Base-by-base conservation (phyloP, 2,888 invertebrate genomes). In the Lumbricus terrestris region DNA sequence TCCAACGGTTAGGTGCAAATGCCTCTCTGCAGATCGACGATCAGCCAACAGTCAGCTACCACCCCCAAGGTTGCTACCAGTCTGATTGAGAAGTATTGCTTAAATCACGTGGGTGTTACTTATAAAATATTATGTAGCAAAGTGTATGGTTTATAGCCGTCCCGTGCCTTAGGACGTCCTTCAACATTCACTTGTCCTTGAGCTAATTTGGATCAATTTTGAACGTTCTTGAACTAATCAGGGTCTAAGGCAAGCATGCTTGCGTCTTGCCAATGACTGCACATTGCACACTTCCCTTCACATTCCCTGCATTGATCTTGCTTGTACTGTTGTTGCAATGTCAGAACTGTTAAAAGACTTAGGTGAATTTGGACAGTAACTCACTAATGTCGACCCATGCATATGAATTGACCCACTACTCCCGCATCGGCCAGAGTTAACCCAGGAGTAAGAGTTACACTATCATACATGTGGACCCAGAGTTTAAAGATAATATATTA, bases 1-100 rank as follows among this genome's bases (percentile, higher is more conserved):
- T 99, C 95, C 97, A 97, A 11, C 96, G 98, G 92, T 97, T 96
- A 90, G 98, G 98, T 18, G 97, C 98, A 90, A 97, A 98, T 93
- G 97, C 98, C 1, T 97, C 98, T 0, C 95, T 99, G 85, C 98
- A 98, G 95, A 96, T 99, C 23, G 99, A 99, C 94, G 97, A 98
- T 90, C 94, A 97, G 97, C 34, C 97, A 97, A 94, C 93, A 29
- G 92, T 93, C 88, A 96, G 97, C 0, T 96, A 97, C 93, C 97
- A 97, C 95, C 98, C 98, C 0, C 96, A 97, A 95, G 98, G 98
- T 98, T 95, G n/a, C 35, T 83, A 35, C 34, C 69, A 29, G 29
- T 69, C 69, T n/a, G 69, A 69, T 69, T n/a, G 8, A 47, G 47
- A 15, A 47, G 47, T 47, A 2, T 42, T 23, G 23, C 47, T 47